Base-by-base conservation (phyloP, 2,888 invertebrate genomes). In the Ectropis crepuscularia region DNA sequence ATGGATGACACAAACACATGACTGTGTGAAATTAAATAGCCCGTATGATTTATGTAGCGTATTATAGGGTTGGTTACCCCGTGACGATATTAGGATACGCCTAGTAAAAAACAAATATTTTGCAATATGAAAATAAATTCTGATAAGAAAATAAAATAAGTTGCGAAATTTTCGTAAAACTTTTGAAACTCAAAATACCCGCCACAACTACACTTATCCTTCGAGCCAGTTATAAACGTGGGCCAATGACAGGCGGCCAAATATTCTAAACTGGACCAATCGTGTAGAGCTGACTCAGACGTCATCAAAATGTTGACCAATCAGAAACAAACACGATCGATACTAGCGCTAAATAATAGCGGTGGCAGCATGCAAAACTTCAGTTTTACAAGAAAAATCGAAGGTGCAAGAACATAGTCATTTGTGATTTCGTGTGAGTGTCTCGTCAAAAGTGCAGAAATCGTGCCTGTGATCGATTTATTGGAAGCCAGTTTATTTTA, bases 221-320 rank as follows among this genome's bases (percentile, higher is more conserved):
- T 71, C 74, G 73, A 83, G 78, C 87, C 86, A 88, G 82, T 85
- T 79, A 87, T 72, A 81, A 88, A 95, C 95, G 95, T 95, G 95
- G 94, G 94, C 95, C 95, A 95, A 95, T 95, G 70, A 76, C 51
- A 74, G 72, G 39, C 49, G 80, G 94, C 94, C 95, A 95, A 94
- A 94, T 94, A 90, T 85, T 75, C 86, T 74, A 41, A 80, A 75
- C 71, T 79, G 81, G 81, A 71, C 94, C 94, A 94, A 94, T 94
- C 70, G 76, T 28, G 63, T 67, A 5, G 8, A 66, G 72, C 57
- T 78, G 81, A 74, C 43, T 58, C 74, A 77, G 74, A 91, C 91
- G 92, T 93, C 94, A 94, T 87, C 85, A 71, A 65, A 65, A 70
- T 70, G 71, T 71, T 65, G 66, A 78, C 95, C 94, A 95, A 95